Evolutionary conservation across 2,797 vertebrate genomes (phyloP).

Genomic region (Mus minutoides): DNA sequence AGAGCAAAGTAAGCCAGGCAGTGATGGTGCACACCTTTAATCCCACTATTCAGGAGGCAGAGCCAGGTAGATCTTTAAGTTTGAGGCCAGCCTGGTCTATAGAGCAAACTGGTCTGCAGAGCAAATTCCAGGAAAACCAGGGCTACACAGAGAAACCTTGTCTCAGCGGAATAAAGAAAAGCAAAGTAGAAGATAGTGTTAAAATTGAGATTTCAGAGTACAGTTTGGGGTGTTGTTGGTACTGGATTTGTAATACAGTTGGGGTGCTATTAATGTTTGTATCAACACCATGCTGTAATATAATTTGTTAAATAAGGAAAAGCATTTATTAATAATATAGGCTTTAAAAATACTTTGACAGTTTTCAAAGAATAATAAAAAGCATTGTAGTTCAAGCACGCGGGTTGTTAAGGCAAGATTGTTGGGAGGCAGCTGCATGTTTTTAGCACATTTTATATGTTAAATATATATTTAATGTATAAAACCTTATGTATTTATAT

Average conservation of each 20-base stretch:
- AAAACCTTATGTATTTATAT: not conserved
- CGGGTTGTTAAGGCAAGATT: not conserved
- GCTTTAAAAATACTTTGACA: not conserved
- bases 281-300: not conserved
- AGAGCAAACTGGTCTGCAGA: not conserved
- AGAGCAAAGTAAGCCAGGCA: not conserved
- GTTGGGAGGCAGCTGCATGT: not conserved
- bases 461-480: not conserved
- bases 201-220: constrained; percentile 21
- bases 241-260: not conserved
- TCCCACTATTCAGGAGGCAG: not conserved
- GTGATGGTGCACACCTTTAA: not conserved
- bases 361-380: not conserved
- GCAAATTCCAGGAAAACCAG: not conserved
- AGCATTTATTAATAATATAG: not conserved
- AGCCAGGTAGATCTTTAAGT: not conserved
- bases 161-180: not conserved
- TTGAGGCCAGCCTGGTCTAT: not conserved
- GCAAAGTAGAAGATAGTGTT: not conserved
- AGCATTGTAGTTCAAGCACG: not conserved
- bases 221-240: not conserved
- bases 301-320: constrained; percentile 19
- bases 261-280: not conserved
- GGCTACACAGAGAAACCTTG: not conserved
- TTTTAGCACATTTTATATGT: not conserved